Conservation (phyloP, 1,140 invertebrate species). For the Platorchestia sp. region DNA sequence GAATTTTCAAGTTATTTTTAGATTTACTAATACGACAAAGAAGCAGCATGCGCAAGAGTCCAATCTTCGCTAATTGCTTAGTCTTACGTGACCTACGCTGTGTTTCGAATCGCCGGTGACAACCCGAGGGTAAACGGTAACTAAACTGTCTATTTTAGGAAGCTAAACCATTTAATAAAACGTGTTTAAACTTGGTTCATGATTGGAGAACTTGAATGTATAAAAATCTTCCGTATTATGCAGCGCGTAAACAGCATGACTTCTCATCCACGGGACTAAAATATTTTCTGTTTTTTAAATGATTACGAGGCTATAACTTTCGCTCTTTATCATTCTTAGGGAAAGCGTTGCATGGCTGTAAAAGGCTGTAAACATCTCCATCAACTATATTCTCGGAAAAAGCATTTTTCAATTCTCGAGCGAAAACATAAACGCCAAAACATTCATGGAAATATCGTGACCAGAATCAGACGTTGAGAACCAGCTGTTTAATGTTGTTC, state of each 20-base stretch:
- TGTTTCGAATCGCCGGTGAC: neutral
- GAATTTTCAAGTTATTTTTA: neutral
- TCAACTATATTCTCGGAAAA: neutral
- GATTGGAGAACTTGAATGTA: neutral
- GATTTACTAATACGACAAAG: neutral
- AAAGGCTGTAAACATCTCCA: neutral
- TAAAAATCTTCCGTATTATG: neutral
- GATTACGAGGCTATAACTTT: neutral
- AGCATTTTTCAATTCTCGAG: neutral
- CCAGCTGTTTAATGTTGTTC: neutral
- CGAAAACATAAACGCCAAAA: neutral
- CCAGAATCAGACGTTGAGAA: neutral
- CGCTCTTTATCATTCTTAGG: neutral
- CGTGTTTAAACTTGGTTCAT: neutral
- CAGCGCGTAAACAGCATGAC: neutral
- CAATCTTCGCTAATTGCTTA: neutral
- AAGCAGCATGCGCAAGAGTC: neutral
- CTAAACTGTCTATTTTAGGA: neutral
- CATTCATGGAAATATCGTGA: neutral
- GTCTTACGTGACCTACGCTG: neutral
- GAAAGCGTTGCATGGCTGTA: neutral
- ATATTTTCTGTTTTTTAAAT: neutral
- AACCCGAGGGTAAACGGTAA: neutral
- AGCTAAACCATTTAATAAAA: neutral
- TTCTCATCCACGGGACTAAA: neutral